Base-by-base conservation (phyloP, 92 coral and sea anemone species). In the Zoanthus sansibaricus region DNA sequence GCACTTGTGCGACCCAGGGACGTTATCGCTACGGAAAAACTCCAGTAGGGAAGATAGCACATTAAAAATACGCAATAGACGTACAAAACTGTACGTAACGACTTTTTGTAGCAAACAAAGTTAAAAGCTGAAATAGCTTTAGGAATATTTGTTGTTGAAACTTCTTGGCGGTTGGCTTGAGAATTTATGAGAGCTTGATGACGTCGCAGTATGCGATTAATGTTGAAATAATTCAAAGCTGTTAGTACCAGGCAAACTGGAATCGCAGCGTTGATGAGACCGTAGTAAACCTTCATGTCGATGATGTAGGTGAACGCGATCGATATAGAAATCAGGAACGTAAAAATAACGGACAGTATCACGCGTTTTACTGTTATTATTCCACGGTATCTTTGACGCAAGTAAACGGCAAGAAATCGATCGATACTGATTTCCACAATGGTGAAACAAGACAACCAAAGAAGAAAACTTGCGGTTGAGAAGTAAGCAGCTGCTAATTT, bases 1-100 rank as follows among this genome's bases (percentile, higher is more conserved):
- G 16, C 47, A 5, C 69, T 55, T 4, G 71, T 77, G 0, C 68
- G 71, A 4, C 68, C 83, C 31, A 77, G 20, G 30, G 13, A 77
- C 83, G 51, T 77, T 30, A 54, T 77, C 15, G 49, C 71, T 32
- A 54, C 83, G 11, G 83, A 77, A 32, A 77, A 77, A 56, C 83
- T 56, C 71, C 69, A 77, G 46, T 32, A 54, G 14, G 25, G 83
- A 42, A 17, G 71, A 77, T 32, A 56, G 17, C 71, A 77, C 51
- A 54, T 48, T 45, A 58, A n/a, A 58, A 77, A 77, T 20, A 58
- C 45, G 31, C 47, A 37, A 77, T 59, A 58, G 12, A 25, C 49
- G 11, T 58, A n/a, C 51, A 77, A 2, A 48, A 72, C 77, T 37
- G 77, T 33, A 18, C 37, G 68, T 30, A 77, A 37, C n/a, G 68